These are phyloP conservation scores for Notocelia uddmanniana DNA, from an alignment of 2,888 invertebrate genomes.

Conservation along the genomic window DNA sequence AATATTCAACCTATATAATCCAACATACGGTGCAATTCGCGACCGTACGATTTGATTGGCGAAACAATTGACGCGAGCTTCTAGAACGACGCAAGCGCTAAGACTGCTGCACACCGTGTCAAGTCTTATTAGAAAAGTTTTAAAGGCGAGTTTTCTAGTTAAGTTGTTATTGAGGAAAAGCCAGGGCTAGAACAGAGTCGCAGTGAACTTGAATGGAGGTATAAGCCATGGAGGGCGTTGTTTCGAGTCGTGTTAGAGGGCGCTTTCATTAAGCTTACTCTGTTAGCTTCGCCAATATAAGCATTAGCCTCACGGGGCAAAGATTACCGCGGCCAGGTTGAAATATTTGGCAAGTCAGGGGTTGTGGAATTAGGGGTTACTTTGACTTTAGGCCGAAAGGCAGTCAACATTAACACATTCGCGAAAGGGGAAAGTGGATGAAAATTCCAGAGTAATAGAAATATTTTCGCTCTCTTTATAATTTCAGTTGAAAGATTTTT, in stretches of 20 bases:
- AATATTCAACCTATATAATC: conserved; percentile 55
- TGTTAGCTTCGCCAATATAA: conserved; percentile 58
- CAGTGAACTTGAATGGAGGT: conserved; percentile 69
- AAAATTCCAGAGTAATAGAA: neutral
- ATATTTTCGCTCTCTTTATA: too few species aligned
- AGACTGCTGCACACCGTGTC: neutral
- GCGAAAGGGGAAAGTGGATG: neutral
- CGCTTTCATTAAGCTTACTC: conserved; percentile 70
- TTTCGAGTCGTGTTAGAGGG: conserved; percentile 69
- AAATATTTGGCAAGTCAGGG: conserved; percentile 23
- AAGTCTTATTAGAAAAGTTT: neutral
- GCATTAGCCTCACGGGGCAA: conserved; percentile 26
- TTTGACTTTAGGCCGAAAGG: neutral
- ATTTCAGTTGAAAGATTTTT: too few species aligned
- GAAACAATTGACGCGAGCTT: conserved; percentile 60
- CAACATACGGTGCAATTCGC: conserved; percentile 61
- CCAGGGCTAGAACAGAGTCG: conserved; percentile 75
- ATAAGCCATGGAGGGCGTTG: conserved; percentile 73
- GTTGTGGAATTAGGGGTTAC: neutral
- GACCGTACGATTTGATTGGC: conserved; percentile 51
- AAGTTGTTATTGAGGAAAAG: conserved; percentile 53
- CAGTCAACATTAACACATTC: neutral
- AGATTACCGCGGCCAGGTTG: conserved; percentile 24
- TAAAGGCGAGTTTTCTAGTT: neutral
- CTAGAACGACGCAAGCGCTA: conserved; percentile 59